Evolutionary conservation across 1,140 invertebrate genomes (phyloP).

Genomic region (Leptoteleia sp.): DNA sequence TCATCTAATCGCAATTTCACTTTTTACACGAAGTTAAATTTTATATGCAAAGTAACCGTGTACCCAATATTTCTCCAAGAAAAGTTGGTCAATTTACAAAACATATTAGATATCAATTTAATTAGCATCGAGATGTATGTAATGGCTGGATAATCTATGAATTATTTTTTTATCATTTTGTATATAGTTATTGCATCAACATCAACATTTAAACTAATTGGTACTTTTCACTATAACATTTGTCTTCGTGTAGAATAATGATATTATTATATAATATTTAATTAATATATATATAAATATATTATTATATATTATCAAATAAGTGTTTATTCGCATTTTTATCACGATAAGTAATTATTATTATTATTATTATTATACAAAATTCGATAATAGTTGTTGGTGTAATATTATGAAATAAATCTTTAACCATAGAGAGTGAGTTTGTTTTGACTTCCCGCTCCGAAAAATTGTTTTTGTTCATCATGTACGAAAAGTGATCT

Average conservation of each 20-base stretch:
- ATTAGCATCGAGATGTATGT: slow-evolving; percentile 6
- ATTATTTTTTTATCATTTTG: slow-evolving; percentile 22
- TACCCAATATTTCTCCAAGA: not conserved
- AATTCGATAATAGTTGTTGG: slow-evolving; percentile 81
- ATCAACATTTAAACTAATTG: not conserved
- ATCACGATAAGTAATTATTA: slow-evolving; percentile 78
- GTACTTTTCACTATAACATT: slow-evolving; percentile 25
- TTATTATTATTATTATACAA: slow-evolving; percentile 77
- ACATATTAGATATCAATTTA: not conserved
- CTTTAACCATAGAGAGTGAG: slow-evolving; percentile 80
- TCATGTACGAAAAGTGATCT: no score
- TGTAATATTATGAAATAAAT: slow-evolving; percentile 82
- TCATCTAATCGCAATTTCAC: slow-evolving; percentile 55
- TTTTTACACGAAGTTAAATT: slow-evolving; percentile 59
- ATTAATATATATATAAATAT: slow-evolving; percentile 76
- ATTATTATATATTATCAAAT: slow-evolving; percentile 76
- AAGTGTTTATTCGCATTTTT: slow-evolving; percentile 81
- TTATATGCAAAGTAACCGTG: slow-evolving; percentile 25
- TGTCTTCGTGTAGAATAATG: slow-evolving; percentile 69
- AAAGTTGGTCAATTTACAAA: not conserved
- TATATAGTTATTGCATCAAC: slow-evolving; percentile 19
- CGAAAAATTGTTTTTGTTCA: no score
- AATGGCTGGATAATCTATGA: slow-evolving; percentile 3
- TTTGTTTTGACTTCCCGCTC: no score
- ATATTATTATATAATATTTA: slow-evolving; percentile 77